Base-by-base conservation (phyloP, 2,888 invertebrate species). In the Philonicus albiceps region DNA sequence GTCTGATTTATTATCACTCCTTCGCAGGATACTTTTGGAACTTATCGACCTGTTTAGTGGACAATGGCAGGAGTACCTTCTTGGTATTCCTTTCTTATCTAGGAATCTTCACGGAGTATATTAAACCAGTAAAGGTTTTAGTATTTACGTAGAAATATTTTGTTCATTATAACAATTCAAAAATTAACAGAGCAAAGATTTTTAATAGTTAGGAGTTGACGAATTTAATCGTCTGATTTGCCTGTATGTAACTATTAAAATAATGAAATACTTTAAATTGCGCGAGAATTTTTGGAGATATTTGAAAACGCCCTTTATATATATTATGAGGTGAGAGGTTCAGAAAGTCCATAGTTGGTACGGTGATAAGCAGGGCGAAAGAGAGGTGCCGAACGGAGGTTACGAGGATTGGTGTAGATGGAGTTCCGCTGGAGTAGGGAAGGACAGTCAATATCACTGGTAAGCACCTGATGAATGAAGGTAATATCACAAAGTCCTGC, bases 1-100 rank as follows among this genome's bases (percentile, higher is more conserved):
- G 7, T 83, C 81, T 83, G 81, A 83, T 64, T 83, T 83, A 83
- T 83, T 83, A 83, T 83, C 81, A 83, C 64, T 55, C 81, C 64
- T 64, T 81, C 55, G 53, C 55, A 19, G 16, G 81, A 83, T 83
- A 64, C 81, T 34, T 80, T 83, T 83, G 55, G 64, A 83, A 83
- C 37, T 83, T 83, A 83, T 83, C 81, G 81, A 83, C 55, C 37
- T 83, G 81, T 83, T 55, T 34, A 83, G 55, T 83, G 81, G 81
- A 83, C 81, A 83, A 64, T 83, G 81, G 34, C n/a, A 64, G 8
- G 53, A 64, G 64, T 55, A 19, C 43, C 81, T 83, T 16, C 37
- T 83, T 83, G 19, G 34, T 27, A 55, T 83, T 64, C 81, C 19
- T 19, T 53, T 19, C 37, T 16, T 64, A 19, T 34, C 22, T 19